Conservation (phyloP, 1,140 invertebrate species). For the Leptinotarsa defecta region DNA sequence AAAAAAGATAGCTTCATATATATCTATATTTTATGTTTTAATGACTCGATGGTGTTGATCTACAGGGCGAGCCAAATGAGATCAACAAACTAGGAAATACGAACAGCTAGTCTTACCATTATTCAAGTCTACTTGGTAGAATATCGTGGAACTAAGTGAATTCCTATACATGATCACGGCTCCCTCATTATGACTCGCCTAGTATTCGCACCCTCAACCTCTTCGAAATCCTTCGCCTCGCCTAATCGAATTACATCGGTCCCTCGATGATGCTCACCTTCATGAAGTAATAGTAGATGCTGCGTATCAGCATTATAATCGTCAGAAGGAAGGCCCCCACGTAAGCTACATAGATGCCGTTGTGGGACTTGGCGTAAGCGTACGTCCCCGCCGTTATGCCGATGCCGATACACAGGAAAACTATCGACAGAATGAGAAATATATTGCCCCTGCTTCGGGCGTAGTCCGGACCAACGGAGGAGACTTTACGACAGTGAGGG, state of each 20-base stretch:
- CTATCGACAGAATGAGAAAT: conserved; percentile 77
- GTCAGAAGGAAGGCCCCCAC: conserved; percentile 79
- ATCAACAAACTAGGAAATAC: no score
- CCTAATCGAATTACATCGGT: conserved; percentile 65
- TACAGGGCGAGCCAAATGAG: no score
- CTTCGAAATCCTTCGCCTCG: background rate
- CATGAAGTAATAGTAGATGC: conserved; percentile 87
- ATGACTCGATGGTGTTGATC: no score
- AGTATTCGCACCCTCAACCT: no score
- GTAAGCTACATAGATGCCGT: conserved; percentile 83
- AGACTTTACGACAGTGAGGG: conserved; percentile 93
- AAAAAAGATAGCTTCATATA: no score
- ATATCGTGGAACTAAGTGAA: no score
- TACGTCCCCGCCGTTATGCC: conserved; percentile 74
- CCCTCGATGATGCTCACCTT: conserved; percentile 87
- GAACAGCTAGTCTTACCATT: no score
- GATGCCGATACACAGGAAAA: conserved; percentile 75
- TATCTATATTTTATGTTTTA: no score
- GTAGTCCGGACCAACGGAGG: conserved; percentile 86
- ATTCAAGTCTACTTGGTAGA: no score
- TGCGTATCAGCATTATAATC: conserved; percentile 73
- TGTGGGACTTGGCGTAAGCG: conserved; percentile 64
- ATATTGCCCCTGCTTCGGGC: conserved; percentile 76
- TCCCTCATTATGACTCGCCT: no score
- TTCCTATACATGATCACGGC: no score